Base-by-base conservation (phyloP, 2,797 vertebrate species). In the Phrynocephalus vlangalii region DNA sequence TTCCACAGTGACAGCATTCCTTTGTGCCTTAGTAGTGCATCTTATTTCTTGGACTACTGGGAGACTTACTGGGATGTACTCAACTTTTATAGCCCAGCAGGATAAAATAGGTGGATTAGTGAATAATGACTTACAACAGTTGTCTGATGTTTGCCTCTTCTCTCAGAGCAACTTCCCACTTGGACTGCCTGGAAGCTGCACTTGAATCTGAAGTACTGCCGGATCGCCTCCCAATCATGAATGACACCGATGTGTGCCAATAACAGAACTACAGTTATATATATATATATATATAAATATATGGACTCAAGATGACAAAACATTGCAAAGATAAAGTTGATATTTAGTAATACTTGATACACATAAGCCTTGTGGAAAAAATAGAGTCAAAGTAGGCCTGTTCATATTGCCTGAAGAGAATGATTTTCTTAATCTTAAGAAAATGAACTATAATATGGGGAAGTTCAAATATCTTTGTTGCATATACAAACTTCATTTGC, bases 321-420 rank as follows among this genome's bases (percentile, higher is more conserved):
- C 52, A 56, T 56, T 56, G 72, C 28, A 86, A 56, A 11, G 10
- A 44, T 6, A 71, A 70, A 38, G 30, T 38, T 28, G 71, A 71
- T 16, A 77, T 81, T 82, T 50, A 82, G 68, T 66, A 18, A 48
- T 22, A 73, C 33, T 68, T 70, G 72, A 78, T 78, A 77, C 78
- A 7, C n/a, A 56, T 5, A 20, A 87, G 10, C 48, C 48, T 70
- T 71, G 26, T 18, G 71, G 68, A 77, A 73, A 68, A 22, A 9
- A 28, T 9, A 56, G 52, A 56, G 24, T 76, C n/a, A 60, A 28
- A 20, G 5, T 87, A 78, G 4, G 3, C 68, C 52, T 13, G 10
- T 7, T 52, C 16, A 50, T 24, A n/a, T 48, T 70, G 8, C 30
- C 44, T 60, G 50, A 78, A 83, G n/a, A 70, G 10, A 16, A 83